Evolutionary conservation across 2,888 invertebrate genomes (phyloP).

Genomic region (Melolontha melolontha): DNA sequence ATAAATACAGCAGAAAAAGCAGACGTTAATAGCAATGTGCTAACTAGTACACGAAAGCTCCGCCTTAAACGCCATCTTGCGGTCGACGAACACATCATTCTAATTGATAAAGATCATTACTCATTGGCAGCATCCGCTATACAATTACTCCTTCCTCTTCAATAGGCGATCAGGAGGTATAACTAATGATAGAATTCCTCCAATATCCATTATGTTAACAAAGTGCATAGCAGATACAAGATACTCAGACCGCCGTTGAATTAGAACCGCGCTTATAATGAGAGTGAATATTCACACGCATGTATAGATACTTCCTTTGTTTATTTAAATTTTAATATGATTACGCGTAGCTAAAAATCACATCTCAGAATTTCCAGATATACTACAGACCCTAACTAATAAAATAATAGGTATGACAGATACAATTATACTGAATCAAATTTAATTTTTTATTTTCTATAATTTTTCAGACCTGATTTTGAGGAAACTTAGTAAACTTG

Average conservation of each 20-base stretch:
- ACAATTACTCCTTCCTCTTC: conserved; percentile 57
- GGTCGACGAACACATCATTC: conserved; percentile 58
- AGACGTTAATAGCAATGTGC: conserved; percentile 10
- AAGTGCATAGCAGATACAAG: conserved; percentile 12
- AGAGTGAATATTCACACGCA: background rate
- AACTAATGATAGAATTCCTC: conserved; percentile 45
- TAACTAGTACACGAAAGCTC: conserved; percentile 44
- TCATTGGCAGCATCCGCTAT: conserved; percentile 61
- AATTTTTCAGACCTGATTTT: too few relatives aligned
- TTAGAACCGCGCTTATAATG: conserved; percentile 8
- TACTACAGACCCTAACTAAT: too few relatives aligned
- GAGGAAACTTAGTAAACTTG: too few relatives aligned
- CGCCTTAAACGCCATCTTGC: conserved; percentile 59
- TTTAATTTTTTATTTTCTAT: too few relatives aligned
- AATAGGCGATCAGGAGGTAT: conserved; percentile 56
- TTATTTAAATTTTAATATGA: background rate
- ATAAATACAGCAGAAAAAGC: background rate
- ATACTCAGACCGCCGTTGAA: background rate
- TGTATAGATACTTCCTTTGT: background rate
- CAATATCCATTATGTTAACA: conserved; percentile 16
- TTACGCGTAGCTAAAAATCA: background rate
- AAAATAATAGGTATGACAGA: too few relatives aligned
- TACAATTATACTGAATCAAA: too few relatives aligned
- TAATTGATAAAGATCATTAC: conserved; percentile 63
- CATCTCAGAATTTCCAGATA: too few relatives aligned